These are phyloP conservation scores for Spodoptera littoralis DNA, from an alignment of 2,888 invertebrate species.

Conservation along the genomic window DNA sequence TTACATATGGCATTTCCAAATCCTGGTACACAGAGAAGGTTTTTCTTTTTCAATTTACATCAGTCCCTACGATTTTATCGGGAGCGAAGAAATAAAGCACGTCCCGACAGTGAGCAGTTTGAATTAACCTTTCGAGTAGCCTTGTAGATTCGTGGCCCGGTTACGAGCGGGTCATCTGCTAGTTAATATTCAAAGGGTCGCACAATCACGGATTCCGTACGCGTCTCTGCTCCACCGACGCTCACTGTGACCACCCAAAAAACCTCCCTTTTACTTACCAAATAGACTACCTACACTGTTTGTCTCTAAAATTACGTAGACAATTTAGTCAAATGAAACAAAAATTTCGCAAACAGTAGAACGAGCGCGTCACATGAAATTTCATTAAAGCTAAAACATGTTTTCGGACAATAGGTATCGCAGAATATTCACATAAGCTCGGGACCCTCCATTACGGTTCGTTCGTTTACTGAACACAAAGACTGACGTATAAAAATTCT, in stretches of 20 bases:
- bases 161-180: conserved; percentile 82
- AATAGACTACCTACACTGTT: conserved; percentile 66
- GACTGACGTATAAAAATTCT: conserved; percentile 57
- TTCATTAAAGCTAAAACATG: conserved; percentile 56
- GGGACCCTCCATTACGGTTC: conserved; percentile 58
- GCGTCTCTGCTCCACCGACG: conserved; percentile 74
- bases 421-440: conserved; percentile 49
- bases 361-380: conserved; percentile 47
- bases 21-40: conserved; percentile 13
- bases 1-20: conserved; percentile 1
- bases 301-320: conserved; percentile 53
- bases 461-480: conserved; percentile 59
- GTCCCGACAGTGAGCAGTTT: conserved; percentile 71
- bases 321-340: conserved; percentile 50
- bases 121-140: conserved; percentile 79
- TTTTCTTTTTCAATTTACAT: conserved; percentile 63
- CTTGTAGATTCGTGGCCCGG: conserved; percentile 77
- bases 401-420: conserved; percentile 59
- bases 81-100: conserved; percentile 66
- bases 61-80: conserved; percentile 60
- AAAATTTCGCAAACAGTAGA: conserved; percentile 39
- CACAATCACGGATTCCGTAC: conserved; percentile 82
- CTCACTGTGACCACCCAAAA: conserved; percentile 65
- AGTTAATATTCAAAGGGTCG: conserved; percentile 87
- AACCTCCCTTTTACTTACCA: conserved; percentile 71